Evolutionary conservation across 2,797 vertebrate species (phyloP).

Genomic region (Urosaurus nigricauda): DNA sequence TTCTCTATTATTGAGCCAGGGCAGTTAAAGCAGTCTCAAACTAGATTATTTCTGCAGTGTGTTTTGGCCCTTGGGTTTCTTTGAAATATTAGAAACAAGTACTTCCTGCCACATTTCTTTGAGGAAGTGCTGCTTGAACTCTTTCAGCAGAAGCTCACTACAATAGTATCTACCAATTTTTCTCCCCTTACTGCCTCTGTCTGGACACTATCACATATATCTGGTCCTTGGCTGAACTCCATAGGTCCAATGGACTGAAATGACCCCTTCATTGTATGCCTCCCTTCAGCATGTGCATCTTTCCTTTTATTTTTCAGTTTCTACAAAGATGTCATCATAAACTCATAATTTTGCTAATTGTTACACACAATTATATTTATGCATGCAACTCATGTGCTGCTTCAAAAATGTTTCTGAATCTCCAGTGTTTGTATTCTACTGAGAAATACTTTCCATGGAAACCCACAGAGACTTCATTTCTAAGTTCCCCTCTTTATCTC

Average conservation of each 20-base stretch:
- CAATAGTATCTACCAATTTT: too few species aligned
- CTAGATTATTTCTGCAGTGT: too few species aligned
- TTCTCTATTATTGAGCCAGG: too few species aligned
- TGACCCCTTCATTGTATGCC: neutral
- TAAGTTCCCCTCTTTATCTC: neutral
- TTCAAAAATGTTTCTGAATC: neutral
- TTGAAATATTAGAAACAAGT: neutral
- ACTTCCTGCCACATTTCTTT: constrained; percentile 12
- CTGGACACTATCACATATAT: neutral
- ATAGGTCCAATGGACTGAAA: neutral
- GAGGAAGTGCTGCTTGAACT: neutral
- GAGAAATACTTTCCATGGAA: neutral
- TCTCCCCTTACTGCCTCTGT: neutral
- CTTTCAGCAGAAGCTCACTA: neutral
- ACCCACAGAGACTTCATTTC: neutral
- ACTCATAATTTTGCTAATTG: neutral
- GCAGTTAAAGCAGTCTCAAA: too few species aligned
- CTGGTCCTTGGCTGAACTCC: neutral
- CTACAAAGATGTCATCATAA: neutral
- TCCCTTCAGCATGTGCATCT: neutral
- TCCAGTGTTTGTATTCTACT: neutral
- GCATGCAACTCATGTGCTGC: neutral
- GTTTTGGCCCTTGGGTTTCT: neutral
- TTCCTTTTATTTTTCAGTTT: neutral
- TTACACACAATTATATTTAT: neutral